These are phyloP conservation scores for Phortica okadai DNA, from an alignment of 2,888 invertebrate genomes.

Conservation along the genomic window DNA sequence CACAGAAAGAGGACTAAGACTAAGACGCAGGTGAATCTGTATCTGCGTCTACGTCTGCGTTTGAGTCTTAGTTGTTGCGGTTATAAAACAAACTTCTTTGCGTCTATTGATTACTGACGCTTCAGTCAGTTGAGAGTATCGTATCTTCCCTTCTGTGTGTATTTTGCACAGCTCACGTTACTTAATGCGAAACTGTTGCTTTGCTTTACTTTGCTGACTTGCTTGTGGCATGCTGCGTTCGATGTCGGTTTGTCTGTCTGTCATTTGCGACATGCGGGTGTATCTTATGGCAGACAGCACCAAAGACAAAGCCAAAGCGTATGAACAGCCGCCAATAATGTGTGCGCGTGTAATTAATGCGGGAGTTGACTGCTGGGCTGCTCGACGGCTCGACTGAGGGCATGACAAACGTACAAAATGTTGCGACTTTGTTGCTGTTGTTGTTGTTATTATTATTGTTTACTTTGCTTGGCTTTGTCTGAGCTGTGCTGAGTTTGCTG, in stretches of 20 bases:
- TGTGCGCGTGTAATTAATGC: conserved; percentile 35
- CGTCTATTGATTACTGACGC: neutral
- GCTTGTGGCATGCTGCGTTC: neutral
- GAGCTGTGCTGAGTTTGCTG: neutral
- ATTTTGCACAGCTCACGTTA: neutral
- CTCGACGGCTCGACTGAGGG: neutral
- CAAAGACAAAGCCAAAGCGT: neutral
- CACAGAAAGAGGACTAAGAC: neutral
- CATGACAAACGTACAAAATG: no score
- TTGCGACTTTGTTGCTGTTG: neutral
- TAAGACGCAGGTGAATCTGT: conserved; percentile 17
- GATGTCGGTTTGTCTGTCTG: conserved; percentile 1
- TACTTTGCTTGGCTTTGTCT: conserved; percentile 2
- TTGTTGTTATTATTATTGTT: neutral
- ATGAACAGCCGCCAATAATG: conserved; percentile 1
- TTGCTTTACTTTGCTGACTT: neutral
- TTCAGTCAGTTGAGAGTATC: neutral
- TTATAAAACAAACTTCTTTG: conserved; percentile 57
- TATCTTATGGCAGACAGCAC: conserved; percentile 9
- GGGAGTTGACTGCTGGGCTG: conserved; percentile 14
- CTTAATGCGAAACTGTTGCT: neutral
- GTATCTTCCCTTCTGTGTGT: neutral
- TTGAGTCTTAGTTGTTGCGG: conserved; percentile 38
- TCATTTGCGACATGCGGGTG: conserved; percentile 16
- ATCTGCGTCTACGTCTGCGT: neutral